Evolutionary conservation across 2,888 invertebrate species (phyloP).

Genomic region (Belgica antarctica): DNA sequence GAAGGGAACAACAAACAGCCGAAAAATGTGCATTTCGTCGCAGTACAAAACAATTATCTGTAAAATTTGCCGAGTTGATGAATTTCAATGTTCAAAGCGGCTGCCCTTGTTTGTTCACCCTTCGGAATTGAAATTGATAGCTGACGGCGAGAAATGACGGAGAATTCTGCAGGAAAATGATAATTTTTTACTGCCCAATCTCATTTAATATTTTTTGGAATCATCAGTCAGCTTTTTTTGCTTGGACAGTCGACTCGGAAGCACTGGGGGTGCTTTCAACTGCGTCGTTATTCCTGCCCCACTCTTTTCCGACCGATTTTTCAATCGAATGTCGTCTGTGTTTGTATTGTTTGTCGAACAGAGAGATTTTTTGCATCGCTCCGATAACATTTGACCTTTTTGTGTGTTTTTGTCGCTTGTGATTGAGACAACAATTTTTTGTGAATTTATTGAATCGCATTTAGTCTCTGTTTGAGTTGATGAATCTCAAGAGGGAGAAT

Average conservation of each 20-base stretch:
- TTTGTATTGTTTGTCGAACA: not conserved
- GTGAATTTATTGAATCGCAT: constrained; percentile 50
- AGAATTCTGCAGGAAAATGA: too few relatives aligned
- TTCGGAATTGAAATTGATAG: not conserved
- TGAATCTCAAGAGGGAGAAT: not conserved
- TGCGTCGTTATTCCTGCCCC: not conserved
- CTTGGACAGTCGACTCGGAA: constrained; percentile 28
- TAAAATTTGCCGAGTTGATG: not conserved
- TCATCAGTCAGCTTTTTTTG: constrained; percentile 29
- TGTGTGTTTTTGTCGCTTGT: not conserved
- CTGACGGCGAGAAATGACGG: not conserved
- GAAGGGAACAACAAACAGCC: not conserved
- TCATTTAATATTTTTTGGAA: not conserved
- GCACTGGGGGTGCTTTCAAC: not conserved
- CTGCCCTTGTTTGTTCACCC: not conserved
- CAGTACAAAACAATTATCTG: not conserved
- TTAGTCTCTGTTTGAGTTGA: constrained; percentile 49
- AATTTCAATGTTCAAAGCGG: not conserved
- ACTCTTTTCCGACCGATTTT: not conserved
- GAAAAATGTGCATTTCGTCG: not conserved
- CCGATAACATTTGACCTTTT: constrained; percentile 20
- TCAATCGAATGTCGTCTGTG: too few relatives aligned
- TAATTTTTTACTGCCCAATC: constrained; percentile 11
- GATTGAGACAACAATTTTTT: not conserved
- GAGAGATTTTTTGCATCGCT: too few relatives aligned